Evolutionary conservation across 2,113 vertebrate genomes (phyloP).

Genomic region (Xenopus tropicalis): UCB_Xtro_10.0 CM004446.2:83777501-83778000

Average conservation of each 20-base stretch:
- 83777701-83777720: no score
- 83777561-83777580: slow-evolving; percentile 66
- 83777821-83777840: not conserved
- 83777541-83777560: slow-evolving; percentile 76
- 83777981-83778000: no score
- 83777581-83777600: not conserved
- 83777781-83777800: not conserved
- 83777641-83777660: not conserved
- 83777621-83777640: not conserved
- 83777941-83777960: slow-evolving; percentile 73
- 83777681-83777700: not conserved
- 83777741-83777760: no score
- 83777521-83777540: slow-evolving; percentile 77
- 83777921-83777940: slow-evolving; percentile 82
- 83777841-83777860: slow-evolving; percentile 13
- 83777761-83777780: no score
- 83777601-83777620: not conserved
- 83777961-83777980: no score
- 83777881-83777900: slow-evolving; percentile 77
- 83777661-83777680: not conserved
- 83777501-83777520: slow-evolving; percentile 74
- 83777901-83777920: slow-evolving; percentile 67
- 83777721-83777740: no score
- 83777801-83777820: slow-evolving; percentile 15
- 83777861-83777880: slow-evolving; percentile 75